Base-by-base conservation (phyloP, 2,113 vertebrate species). In the Vulpes ferrilata region DNA sequence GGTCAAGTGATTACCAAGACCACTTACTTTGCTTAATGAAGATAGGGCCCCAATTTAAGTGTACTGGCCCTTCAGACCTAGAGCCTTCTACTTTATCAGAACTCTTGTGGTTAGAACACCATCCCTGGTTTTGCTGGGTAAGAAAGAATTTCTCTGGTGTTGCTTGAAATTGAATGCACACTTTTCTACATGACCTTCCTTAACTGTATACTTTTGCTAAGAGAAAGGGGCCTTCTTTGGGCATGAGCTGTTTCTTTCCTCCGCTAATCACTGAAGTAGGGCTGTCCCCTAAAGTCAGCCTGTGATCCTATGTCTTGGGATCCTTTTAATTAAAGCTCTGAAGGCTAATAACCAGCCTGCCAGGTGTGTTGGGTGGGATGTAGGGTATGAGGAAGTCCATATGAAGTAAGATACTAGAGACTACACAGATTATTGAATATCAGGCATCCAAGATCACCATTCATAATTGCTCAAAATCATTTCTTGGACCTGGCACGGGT, bases 291-390 rank as follows among this genome's bases (percentile, higher is more conserved):
- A 67, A 97, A 88, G 81, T 95, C 5, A 96, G 12, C 60, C 78
- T 97, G 38, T 17, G 32, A 90, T 88, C 87, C 93, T 84, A 43
- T 59, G 19, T 84, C 82, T 86, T 92, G 82, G 79, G 22, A 5
- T 96, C 22, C 59, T 93, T 88, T 86, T 88, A 92, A 94, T 96
- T 96, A 98, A 95, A 95, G 2, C 51, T 89, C 60, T 83, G 73
- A 92, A 89, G 35, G 35, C 30, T 88, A 90, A 92, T 90, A 60
- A 71, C 59, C 48, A 69, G 8, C 17, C 67, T 91, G 38, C 73
- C 12, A 48, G 79, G 35, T 60, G 19, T 30, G 32, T 19, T 88
- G 93, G 74, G 13, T 32, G 12, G 38, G 65, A 73, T 22, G 16
- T 25, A 76, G 12, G 7, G 23, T 27, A 78, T 38, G 23, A 48